Evolutionary conservation across 2,888 invertebrate species (phyloP).

Genomic region (Aspidiotus rigidus): DNA sequence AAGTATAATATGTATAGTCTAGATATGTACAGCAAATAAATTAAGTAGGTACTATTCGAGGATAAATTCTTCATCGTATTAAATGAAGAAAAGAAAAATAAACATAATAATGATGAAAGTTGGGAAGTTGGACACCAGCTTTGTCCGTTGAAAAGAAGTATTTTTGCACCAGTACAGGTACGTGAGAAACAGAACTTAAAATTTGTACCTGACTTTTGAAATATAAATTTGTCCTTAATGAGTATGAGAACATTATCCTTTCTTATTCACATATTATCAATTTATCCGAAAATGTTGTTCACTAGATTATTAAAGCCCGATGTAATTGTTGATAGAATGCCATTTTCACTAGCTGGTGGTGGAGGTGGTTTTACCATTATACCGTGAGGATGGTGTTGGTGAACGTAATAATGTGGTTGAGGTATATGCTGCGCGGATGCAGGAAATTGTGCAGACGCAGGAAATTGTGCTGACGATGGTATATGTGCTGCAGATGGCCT

Average conservation of each 20-base stretch:
- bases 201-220: slow-evolving; percentile 1
- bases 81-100: not conserved
- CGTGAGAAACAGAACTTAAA: not conserved
- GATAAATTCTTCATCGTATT: not conserved
- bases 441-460: slow-evolving; percentile 31
- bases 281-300: slow-evolving; percentile 63
- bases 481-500: slow-evolving; percentile 45
- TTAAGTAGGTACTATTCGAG: not conserved
- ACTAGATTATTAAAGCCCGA: slow-evolving; percentile 69
- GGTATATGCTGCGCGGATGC: slow-evolving; percentile 8
- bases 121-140: not conserved
- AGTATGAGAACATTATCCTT: slow-evolving; percentile 27
- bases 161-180: no score
- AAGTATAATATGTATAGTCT: no score
- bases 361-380: slow-evolving; percentile 40
- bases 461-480: slow-evolving; percentile 25
- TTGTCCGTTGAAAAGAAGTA: no score
- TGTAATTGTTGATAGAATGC: slow-evolving; percentile 65
- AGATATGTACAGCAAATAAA: not conserved
- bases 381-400: slow-evolving; percentile 44
- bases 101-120: not conserved
- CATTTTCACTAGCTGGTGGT: slow-evolving; percentile 47
- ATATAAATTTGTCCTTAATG: not conserved
- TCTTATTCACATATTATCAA: slow-evolving; percentile 1
- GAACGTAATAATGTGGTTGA: slow-evolving; percentile 41